Conservation (phyloP, 2,113 vertebrate genomes). For the human region GRCh38 chr17:32767501-32768000, state of each 20-base stretch:
- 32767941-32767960: background rate
- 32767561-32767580: background rate
- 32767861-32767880: background rate
- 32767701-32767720: constrained; percentile 97
- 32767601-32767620: background rate
- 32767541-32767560: background rate
- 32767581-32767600: background rate
- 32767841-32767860: background rate
- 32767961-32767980: background rate
- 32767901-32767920: background rate
- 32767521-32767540: background rate
- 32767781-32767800: background rate
- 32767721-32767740: constrained; percentile 95
- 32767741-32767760: constrained; percentile 90
- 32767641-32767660: constrained; percentile 95
- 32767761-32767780: constrained; percentile 45
- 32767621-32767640: constrained; percentile 88
- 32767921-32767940: background rate
- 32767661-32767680: constrained; percentile 97
- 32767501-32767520: background rate
- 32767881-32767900: background rate
- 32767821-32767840: background rate
- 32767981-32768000: background rate
- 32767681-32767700: constrained; percentile 96
- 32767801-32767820: background rate